phyloP scores from a whole-genome alignment of 2,797 vertebrate species.

The Enteromius unitaeniatus region DNA sequence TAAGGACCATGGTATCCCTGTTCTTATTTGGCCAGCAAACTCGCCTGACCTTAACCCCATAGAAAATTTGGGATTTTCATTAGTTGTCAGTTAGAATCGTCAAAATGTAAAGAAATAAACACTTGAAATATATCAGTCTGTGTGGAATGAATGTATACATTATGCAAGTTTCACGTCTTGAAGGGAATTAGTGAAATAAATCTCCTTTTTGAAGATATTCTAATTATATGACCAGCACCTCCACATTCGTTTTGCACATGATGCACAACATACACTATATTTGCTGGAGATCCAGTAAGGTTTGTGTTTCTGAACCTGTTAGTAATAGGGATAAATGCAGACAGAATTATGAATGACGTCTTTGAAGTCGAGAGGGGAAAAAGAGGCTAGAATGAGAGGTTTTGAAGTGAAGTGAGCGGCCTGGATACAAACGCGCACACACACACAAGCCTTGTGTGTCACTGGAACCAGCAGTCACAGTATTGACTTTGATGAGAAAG shows the following conservation, averaged over 20 bases:
- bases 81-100: too few species aligned
- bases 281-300: background rate
- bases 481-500: constrained; percentile 17
- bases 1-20: too few species aligned
- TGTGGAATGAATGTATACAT: too few species aligned
- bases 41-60: too few species aligned
- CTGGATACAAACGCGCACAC: background rate
- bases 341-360: constrained; percentile 22
- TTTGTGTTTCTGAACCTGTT: background rate
- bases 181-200: too few species aligned
- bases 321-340: background rate
- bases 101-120: too few species aligned
- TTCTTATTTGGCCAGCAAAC: too few species aligned
- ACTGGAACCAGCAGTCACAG: background rate
- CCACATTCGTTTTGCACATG: background rate
- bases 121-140: too few species aligned
- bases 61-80: too few species aligned
- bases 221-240: too few species aligned
- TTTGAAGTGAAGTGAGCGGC: background rate
- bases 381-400: background rate
- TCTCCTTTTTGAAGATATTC: too few species aligned
- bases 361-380: constrained; percentile 9
- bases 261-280: background rate
- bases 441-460: background rate
- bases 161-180: too few species aligned